Conservation (phyloP, 2,113 vertebrate species). For the Cyanocitta stelleri region DNA sequence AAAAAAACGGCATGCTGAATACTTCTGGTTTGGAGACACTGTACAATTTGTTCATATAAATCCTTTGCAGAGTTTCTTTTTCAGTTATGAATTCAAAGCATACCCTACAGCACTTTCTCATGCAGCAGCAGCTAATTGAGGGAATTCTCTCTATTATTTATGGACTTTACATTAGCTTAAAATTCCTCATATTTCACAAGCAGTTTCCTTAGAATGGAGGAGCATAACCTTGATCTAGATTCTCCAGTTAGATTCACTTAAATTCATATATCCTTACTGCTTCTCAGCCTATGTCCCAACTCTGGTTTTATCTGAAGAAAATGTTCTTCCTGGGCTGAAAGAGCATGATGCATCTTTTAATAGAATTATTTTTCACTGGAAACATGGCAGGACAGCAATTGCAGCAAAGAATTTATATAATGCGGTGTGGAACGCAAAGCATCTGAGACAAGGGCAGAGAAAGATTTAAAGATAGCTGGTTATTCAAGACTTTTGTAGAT, state of each 20-base stretch:
- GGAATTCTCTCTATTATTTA: constrained; percentile 41
- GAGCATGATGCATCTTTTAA: not conserved
- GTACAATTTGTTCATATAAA: constrained; percentile 37
- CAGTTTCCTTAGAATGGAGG: not conserved
- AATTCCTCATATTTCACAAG: constrained; percentile 21
- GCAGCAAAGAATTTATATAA: not conserved
- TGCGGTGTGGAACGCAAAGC: not conserved
- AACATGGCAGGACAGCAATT: not conserved
- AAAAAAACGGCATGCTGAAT: not conserved
- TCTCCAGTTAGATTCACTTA: not conserved
- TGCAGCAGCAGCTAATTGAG: constrained; percentile 4
- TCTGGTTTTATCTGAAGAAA: not conserved
- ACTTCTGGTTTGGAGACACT: not conserved
- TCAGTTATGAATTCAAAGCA: constrained; percentile 19
- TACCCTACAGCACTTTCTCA: constrained; percentile 33
- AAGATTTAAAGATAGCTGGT: not conserved
- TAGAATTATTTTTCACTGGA: not conserved
- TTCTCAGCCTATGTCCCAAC: not conserved
- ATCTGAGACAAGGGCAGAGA: not conserved
- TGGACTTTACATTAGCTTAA: constrained; percentile 32
- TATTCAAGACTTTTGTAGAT: not conserved
- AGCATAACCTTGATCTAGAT: not conserved
- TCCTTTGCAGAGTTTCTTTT: not conserved
- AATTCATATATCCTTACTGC: not conserved
- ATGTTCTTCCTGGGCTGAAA: not conserved